A percentile compares a stretch with the other conserved stretches of the same genome.
Conservation (phyloP, 2,113 vertebrate species). For the Brachypteracias leptosomus region DNA sequence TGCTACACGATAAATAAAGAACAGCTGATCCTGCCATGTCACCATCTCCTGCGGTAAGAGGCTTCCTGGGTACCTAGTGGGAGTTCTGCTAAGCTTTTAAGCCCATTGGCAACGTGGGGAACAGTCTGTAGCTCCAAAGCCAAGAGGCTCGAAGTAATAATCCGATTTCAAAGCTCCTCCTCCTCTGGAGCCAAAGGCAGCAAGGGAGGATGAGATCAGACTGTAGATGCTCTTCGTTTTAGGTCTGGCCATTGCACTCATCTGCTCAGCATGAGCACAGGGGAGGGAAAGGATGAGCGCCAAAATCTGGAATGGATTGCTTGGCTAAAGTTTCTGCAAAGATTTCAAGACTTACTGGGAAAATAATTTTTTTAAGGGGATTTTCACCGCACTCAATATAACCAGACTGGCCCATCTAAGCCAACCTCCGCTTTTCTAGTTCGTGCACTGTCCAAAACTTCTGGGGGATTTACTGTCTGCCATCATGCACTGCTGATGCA, state of each 20-base stretch:
- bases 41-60: constrained; percentile 64
- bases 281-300: constrained; percentile 15
- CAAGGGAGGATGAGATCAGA: constrained; percentile 66
- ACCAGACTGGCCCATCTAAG: neutral
- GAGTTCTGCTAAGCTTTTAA: constrained; percentile 73
- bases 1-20: constrained; percentile 54
- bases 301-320: constrained; percentile 59
- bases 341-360: neutral
- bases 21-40: constrained; percentile 68
- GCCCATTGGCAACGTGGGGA: constrained; percentile 68
- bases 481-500: neutral
- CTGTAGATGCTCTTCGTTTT: constrained; percentile 64
- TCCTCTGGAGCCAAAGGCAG: constrained; percentile 60
- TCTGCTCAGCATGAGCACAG: constrained; percentile 29
- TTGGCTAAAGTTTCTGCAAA: constrained; percentile 6
- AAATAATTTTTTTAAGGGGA: neutral
- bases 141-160: constrained; percentile 70
- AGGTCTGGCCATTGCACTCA: constrained; percentile 49
- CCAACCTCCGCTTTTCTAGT: neutral
- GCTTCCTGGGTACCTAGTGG: constrained; percentile 71
- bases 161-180: constrained; percentile 67
- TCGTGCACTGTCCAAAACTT: neutral
- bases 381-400: neutral
- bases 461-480: neutral
- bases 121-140: constrained; percentile 69